Evolutionary conservation across 2,888 invertebrate genomes (phyloP), one percentile per base, ranked within the genome.

Genomic region (Brenthis ino): DNA sequence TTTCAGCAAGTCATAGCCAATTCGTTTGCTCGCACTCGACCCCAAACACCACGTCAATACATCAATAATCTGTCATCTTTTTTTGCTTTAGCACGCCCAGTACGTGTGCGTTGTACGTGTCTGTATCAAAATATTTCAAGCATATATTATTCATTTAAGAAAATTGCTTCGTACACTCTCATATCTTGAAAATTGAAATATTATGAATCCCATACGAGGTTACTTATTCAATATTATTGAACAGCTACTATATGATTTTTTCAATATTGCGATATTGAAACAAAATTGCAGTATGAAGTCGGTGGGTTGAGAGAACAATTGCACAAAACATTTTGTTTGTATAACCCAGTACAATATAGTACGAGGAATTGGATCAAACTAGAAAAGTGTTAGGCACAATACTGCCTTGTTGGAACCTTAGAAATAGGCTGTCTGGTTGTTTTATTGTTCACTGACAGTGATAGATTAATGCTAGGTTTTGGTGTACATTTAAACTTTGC

Each of bases 31-130:
- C 61, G 54, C 72, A 72, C 71, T 70, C 72, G 67, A 68, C 67
- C 72, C 37, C 65, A 65, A 60, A 72, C 67, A 68, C 67, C 53
- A 65, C 65, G 70, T 67, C 72, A 72, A 72, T 72, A 68, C 72
- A 70, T 72, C 72, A 70, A 70, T 70, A 65, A 70, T 70, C 67
- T 65, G 70, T 70, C 71, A 64, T 65, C 51, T 66, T 69, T 71
- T 68, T 71, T 66, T 69, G 61, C 67, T 60, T 60, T 60, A 11
- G 33, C 50, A 50, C 33, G 28, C 50, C 50, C 48, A 16, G 50
- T n/a, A 43, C 28, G n/a, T n/a, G 50, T 50, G 28, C 28, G 12
- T 60, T 60, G 28, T 60, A 33, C 33, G 50, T n/a, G 50, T n/a
- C 12, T 60, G n/a, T 6, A 12, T 60, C 33, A 5, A 37, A 43